Conservation (phyloP, 2,113 vertebrate genomes). For the Hiodon tergisus region DNA sequence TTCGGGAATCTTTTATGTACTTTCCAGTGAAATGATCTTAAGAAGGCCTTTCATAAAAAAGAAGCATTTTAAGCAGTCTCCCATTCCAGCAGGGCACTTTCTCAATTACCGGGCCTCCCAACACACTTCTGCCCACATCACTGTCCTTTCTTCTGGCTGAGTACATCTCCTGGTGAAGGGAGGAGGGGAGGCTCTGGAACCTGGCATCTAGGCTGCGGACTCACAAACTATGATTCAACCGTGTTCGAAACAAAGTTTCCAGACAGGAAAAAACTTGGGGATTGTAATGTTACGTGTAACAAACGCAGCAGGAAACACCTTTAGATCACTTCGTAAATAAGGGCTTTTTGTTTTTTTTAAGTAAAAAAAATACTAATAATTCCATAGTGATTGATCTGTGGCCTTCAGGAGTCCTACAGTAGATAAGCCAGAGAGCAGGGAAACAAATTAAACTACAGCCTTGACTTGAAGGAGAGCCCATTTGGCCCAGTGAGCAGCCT, state of each 20-base stretch:
- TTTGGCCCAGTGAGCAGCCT: neutral
- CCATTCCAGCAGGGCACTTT: conserved; percentile 57
- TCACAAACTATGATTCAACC: conserved; percentile 10
- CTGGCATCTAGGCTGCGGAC: conserved; percentile 20
- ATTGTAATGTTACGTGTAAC: too few relatives aligned
- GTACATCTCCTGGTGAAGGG: conserved; percentile 50
- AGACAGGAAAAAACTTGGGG: too few relatives aligned
- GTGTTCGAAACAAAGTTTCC: too few relatives aligned
- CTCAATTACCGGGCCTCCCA: conserved; percentile 53
- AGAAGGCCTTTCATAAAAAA: conserved; percentile 54
- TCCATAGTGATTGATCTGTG: neutral
- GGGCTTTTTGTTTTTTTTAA: too few relatives aligned
- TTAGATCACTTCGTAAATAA: too few relatives aligned
- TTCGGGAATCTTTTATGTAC: conserved; percentile 69
- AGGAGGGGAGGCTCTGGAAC: conserved; percentile 35
- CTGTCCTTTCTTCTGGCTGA: conserved; percentile 50
- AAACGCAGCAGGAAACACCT: too few relatives aligned
- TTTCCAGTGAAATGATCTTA: conserved; percentile 61
- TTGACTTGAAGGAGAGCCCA: neutral
- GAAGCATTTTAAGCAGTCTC: conserved; percentile 44
- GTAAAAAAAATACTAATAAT: too few relatives aligned
- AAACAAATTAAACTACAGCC: neutral
- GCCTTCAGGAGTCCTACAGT: neutral
- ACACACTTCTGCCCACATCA: conserved; percentile 29
- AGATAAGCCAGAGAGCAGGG: neutral